phyloP scores from a whole-genome alignment of 1,140 invertebrate species.

The Papilio polyxenes region DNA sequence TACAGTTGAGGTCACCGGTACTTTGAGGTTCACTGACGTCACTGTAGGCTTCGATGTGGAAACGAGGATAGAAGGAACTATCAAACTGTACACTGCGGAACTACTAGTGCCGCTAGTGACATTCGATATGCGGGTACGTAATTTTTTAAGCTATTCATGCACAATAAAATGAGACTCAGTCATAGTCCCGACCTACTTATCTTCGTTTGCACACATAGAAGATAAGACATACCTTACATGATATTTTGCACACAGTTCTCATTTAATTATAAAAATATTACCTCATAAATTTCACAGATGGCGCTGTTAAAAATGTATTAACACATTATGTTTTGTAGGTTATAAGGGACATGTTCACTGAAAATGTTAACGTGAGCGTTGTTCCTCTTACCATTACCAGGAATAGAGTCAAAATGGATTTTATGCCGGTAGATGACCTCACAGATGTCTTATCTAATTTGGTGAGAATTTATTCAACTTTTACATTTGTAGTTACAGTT shows the following conservation, averaged over 20 bases:
- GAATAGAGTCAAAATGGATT: conserved; percentile 40
- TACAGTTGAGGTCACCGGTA: conserved; percentile 45
- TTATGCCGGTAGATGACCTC: conserved; percentile 44
- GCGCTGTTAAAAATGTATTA: neutral
- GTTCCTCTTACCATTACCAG: neutral
- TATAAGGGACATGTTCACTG: conserved; percentile 38
- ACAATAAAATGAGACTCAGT: neutral
- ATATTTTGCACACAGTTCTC: no score
- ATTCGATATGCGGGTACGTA: conserved; percentile 41
- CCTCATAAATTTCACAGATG: neutral
- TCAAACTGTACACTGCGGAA: conserved; percentile 40
- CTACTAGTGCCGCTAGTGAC: conserved; percentile 41
- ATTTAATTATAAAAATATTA: no score
- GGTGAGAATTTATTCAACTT: conserved; percentile 37
- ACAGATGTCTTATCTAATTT: conserved; percentile 42
- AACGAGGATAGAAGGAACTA: conserved; percentile 19
- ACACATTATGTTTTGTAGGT: conserved; percentile 26
- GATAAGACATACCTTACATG: no score
- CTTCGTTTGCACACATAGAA: no score
- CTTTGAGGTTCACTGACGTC: conserved; percentile 45
- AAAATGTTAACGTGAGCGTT: conserved; percentile 25
- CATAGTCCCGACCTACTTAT: neutral
- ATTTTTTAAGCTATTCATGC: neutral
- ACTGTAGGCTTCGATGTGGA: conserved; percentile 48
- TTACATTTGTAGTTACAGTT: no score